phyloP scores from a whole-genome alignment of 2,888 invertebrate species.

The Drosophila hawaiiensis region DNA sequence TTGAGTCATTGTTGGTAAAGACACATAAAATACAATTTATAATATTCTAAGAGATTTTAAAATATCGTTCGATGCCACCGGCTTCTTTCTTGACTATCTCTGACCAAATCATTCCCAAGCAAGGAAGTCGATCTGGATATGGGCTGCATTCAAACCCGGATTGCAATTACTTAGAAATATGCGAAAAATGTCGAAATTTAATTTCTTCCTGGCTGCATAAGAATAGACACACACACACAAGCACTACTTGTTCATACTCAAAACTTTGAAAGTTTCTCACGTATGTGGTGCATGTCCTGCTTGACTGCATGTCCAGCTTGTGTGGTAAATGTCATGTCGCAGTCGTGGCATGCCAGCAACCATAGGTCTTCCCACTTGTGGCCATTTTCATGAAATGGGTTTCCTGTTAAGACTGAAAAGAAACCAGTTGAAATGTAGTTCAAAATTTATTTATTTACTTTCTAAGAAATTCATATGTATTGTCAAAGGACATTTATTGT shows the following conservation, averaged over 20 bases:
- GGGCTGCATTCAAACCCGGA: conserved; percentile 28
- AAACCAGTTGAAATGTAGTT: background rate
- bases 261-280: conserved; percentile 16
- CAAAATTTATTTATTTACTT: background rate
- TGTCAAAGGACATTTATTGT: background rate
- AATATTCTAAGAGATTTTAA: background rate
- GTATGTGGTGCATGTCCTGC: conserved; percentile 25
- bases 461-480: background rate
- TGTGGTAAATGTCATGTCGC: conserved; percentile 40
- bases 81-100: background rate
- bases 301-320: conserved; percentile 46
- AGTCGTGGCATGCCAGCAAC: conserved; percentile 20
- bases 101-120: conserved; percentile 6
- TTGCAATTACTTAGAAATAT: conserved; percentile 66
- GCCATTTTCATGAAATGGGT: conserved; percentile 13
- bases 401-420: background rate
- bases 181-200: conserved; percentile 66
- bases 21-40: background rate
- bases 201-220: conserved; percentile 35
- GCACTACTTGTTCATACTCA: background rate
- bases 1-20: background rate
- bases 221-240: conserved; percentile 11
- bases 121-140: conserved; percentile 32
- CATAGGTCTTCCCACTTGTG: conserved; percentile 9
- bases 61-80: background rate